A percentile compares a stretch with the other conserved stretches of the same genome.
These are phyloP conservation scores for Cenopis cana DNA, from an alignment of 2,888 invertebrate genomes.

Conservation along the genomic window DNA sequence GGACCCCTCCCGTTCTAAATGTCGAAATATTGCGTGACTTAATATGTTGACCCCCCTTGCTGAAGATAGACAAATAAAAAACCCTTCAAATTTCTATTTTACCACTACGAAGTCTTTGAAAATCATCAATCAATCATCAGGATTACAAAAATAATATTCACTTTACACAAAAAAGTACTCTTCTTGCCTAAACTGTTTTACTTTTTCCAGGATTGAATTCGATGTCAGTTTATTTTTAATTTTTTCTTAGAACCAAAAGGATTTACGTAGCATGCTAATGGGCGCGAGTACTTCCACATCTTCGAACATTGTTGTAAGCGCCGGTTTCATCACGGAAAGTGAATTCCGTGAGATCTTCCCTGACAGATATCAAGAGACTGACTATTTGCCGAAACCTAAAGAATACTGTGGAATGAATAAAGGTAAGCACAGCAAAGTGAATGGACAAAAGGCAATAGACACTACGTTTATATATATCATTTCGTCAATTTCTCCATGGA, in stretches of 20 bases:
- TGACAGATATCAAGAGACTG: slow-evolving; percentile 55
- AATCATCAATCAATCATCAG: too few relatives aligned
- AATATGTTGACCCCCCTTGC: too few relatives aligned
- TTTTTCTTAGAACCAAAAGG: slow-evolving; percentile 67
- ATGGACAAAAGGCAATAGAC: neutral
- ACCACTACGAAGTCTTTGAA: too few relatives aligned
- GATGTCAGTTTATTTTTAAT: neutral
- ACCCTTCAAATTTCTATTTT: too few relatives aligned
- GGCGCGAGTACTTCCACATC: slow-evolving; percentile 54
- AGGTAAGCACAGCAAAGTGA: slow-evolving; percentile 55
- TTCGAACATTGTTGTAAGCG: slow-evolving; percentile 38
- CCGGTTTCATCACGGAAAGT: slow-evolving; percentile 56
- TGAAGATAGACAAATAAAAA: too few relatives aligned
- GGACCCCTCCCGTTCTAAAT: neutral
- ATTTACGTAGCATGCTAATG: slow-evolving; percentile 68
- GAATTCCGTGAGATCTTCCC: slow-evolving; percentile 67
- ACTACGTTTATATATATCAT: too few relatives aligned
- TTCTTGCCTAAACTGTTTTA: neutral
- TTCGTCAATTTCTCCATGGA: too few relatives aligned
- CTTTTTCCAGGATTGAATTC: neutral
- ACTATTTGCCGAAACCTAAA: slow-evolving; percentile 50
- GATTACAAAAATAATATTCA: neutral
- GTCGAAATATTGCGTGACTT: too few relatives aligned
- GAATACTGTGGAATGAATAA: slow-evolving; percentile 65
- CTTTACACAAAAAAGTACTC: neutral